Conservation (phyloP, 2,888 invertebrate genomes). For the Omphaloscelis lunosa region DNA sequence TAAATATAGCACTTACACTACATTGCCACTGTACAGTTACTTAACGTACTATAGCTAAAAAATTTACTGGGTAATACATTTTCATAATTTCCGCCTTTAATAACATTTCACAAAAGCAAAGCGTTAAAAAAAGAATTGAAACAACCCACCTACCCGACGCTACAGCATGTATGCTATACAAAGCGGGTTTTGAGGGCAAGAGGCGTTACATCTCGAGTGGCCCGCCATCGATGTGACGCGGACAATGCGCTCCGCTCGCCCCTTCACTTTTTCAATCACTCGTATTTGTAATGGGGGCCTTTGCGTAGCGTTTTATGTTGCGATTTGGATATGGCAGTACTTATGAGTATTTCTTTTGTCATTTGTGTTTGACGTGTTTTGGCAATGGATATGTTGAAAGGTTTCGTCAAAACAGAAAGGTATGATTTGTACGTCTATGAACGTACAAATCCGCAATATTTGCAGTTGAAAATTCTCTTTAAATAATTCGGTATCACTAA, state of each 20-base stretch:
- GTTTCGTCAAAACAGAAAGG: neutral
- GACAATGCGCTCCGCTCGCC: slow-evolving; percentile 64
- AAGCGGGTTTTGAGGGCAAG: slow-evolving; percentile 74
- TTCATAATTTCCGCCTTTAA: slow-evolving; percentile 10
- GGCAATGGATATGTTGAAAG: neutral
- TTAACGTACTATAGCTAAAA: neutral
- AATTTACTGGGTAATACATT: neutral
- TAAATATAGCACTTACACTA: neutral
- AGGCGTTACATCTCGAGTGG: slow-evolving; percentile 70
- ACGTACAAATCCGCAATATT: neutral
- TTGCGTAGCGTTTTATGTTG: slow-evolving; percentile 61
- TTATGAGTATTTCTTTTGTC: slow-evolving; percentile 47
- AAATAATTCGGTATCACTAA: neutral
- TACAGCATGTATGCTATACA: slow-evolving; percentile 43
- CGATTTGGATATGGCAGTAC: slow-evolving; percentile 51
- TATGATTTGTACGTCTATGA: neutral
- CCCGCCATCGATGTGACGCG: slow-evolving; percentile 66
- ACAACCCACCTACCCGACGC: slow-evolving; percentile 3
- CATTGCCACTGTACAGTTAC: neutral
- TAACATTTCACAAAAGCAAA: slow-evolving; percentile 23
- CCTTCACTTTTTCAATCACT: slow-evolving; percentile 66
- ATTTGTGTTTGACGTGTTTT: slow-evolving; percentile 25
- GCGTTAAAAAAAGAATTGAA: slow-evolving; percentile 14
- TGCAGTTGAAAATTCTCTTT: neutral
- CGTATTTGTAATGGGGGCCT: slow-evolving; percentile 67